Percentiles rank a stretch among this genome's conserved stretches.
Evolutionary conservation across 2,113 vertebrate genomes (phyloP).

Genomic region (Antigone vipio): DNA sequence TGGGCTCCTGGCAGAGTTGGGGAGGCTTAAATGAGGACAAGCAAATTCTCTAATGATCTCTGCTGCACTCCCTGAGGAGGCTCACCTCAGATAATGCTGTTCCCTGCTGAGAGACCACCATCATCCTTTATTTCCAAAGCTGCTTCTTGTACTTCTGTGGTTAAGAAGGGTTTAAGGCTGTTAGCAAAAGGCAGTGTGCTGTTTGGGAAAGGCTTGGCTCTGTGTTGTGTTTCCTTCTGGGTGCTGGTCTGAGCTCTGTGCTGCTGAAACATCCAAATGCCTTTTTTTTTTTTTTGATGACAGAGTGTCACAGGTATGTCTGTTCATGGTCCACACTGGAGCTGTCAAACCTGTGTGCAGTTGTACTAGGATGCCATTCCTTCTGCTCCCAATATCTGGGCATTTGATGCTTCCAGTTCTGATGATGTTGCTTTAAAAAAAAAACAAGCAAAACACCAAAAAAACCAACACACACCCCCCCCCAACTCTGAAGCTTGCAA

Average conservation of each 20-base stretch:
- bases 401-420: background rate
- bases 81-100: background rate
- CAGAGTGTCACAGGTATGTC: background rate
- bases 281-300: background rate
- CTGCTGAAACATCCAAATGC: background rate
- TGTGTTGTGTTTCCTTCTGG: background rate
- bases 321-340: background rate
- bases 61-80: background rate
- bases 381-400: background rate
- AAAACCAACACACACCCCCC: too few relatives aligned
- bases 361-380: background rate
- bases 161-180: conserved; percentile 1
- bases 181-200: background rate
- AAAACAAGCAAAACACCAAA: background rate
- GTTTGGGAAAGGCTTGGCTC: background rate
- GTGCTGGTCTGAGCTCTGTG: background rate
- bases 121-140: background rate
- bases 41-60: conserved; percentile 5
- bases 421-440: background rate
- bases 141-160: background rate
- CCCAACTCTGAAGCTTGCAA: background rate
- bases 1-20: background rate
- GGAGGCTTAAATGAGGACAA: background rate
- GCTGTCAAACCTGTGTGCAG: background rate
- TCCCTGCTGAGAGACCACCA: background rate